Conservation (phyloP, 2,888 invertebrate genomes). For the Pristionchus maxplancki region DNA sequence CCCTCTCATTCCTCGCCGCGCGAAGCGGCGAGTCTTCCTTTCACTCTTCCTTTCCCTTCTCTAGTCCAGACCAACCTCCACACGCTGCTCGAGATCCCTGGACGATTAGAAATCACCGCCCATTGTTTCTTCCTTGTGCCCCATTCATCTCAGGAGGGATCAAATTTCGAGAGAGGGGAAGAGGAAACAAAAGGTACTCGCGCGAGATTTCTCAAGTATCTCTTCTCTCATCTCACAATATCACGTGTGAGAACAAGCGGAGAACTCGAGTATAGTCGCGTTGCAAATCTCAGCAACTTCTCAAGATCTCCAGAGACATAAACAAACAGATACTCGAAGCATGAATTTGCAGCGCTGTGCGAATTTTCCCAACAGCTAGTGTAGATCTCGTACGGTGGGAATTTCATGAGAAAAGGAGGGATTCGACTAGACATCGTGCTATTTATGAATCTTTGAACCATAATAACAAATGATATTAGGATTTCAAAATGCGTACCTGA, state of each 20-base stretch:
- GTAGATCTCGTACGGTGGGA: not conserved
- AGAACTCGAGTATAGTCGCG: not conserved
- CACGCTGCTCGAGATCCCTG: not conserved
- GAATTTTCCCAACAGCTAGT: not conserved
- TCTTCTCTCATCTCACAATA: not conserved
- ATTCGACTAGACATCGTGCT: not conserved
- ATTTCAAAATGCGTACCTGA: constrained; percentile 10
- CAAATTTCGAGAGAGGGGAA: not conserved
- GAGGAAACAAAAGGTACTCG: not conserved
- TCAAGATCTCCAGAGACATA: not conserved
- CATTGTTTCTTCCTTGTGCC: constrained; percentile 1
- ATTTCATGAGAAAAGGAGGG: not conserved
- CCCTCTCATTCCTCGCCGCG: too few relatives aligned
- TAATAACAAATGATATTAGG: not conserved
- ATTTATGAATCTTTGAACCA: too few relatives aligned
- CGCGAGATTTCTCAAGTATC: constrained; percentile 20
- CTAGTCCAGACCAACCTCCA: not conserved
- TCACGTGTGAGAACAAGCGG: not conserved
- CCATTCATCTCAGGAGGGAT: not conserved
- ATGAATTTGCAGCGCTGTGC: not conserved
- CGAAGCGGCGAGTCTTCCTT: too few relatives aligned
- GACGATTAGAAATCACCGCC: not conserved
- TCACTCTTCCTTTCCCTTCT: too few relatives aligned
- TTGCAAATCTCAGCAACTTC: not conserved
- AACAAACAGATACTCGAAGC: not conserved